Evolutionary conservation across 2,113 vertebrate species (phyloP).

Genomic region (Petaurus breviceps): DNA sequence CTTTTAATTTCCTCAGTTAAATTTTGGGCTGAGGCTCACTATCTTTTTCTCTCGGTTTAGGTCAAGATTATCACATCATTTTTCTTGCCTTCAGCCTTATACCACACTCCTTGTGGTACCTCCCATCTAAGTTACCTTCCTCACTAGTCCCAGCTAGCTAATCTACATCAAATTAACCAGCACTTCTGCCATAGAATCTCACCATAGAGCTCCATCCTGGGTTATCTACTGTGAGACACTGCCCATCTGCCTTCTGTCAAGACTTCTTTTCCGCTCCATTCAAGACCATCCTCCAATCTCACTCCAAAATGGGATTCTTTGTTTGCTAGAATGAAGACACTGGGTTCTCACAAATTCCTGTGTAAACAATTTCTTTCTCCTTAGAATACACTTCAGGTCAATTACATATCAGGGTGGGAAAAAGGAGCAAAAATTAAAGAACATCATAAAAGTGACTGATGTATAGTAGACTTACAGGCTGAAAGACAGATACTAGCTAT

Average conservation of each 20-base stretch:
- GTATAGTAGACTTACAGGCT: background rate
- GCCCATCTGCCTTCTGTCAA: background rate
- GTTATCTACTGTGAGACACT: background rate
- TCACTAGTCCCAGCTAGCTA: background rate
- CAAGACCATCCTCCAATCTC: background rate
- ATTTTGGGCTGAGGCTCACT: background rate
- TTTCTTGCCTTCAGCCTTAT: background rate
- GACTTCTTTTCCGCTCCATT: background rate
- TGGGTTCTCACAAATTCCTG: background rate
- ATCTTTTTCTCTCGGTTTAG: background rate
- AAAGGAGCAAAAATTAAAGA: background rate
- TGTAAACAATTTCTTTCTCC: background rate
- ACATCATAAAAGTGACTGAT: slow-evolving; percentile 12
- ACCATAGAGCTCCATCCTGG: no score
- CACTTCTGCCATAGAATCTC: background rate
- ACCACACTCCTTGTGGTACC: background rate
- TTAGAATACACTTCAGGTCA: background rate
- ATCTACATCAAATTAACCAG: no score
- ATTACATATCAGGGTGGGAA: background rate
- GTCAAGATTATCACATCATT: background rate
- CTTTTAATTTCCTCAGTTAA: background rate
- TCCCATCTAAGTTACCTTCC: background rate
- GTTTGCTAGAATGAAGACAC: background rate
- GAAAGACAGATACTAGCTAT: background rate
- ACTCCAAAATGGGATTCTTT: background rate